These are phyloP conservation scores for Chymomyza amoena DNA, from an alignment of 2,888 invertebrate species.

Conservation along the genomic window DNA sequence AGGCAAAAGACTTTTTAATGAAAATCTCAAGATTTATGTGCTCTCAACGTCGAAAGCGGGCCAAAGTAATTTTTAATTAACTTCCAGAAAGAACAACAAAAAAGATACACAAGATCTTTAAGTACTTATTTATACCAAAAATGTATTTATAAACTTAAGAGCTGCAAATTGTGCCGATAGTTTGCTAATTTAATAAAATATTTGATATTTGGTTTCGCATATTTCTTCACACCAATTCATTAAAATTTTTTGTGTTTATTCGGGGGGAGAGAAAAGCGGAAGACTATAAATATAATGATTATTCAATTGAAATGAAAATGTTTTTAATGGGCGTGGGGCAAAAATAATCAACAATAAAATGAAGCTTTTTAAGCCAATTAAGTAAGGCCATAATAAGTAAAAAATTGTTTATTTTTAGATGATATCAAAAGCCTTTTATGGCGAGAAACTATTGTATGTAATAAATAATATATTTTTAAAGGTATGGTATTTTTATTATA, in stretches of 20 bases:
- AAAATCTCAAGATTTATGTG: constrained; percentile 46
- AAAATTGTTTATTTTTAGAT: background rate
- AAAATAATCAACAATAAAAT: background rate
- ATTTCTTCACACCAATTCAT: constrained; percentile 16
- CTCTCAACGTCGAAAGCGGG: constrained; percentile 1
- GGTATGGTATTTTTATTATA: background rate
- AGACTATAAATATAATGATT: background rate
- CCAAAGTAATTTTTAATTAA: constrained; percentile 39
- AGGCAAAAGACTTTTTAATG: constrained; percentile 37
- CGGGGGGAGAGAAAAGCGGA: background rate
- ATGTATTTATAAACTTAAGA: background rate
- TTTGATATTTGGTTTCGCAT: background rate
- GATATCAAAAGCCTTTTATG: background rate
- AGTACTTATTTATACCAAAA: background rate
- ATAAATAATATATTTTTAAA: constrained; percentile 3
- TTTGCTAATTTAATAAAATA: constrained; percentile 2
- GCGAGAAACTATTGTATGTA: constrained; percentile 3
- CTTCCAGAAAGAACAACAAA: constrained; percentile 5
- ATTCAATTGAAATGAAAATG: background rate
- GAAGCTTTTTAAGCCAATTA: background rate
- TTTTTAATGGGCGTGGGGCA: constrained; percentile 4
- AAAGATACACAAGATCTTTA: background rate
- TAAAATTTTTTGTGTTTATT: constrained; percentile 12
- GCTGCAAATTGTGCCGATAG: background rate
- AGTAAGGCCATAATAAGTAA: constrained; percentile 11